Base-by-base conservation (phyloP, 2,888 invertebrate species). In the Homarus gammarus region DNA sequence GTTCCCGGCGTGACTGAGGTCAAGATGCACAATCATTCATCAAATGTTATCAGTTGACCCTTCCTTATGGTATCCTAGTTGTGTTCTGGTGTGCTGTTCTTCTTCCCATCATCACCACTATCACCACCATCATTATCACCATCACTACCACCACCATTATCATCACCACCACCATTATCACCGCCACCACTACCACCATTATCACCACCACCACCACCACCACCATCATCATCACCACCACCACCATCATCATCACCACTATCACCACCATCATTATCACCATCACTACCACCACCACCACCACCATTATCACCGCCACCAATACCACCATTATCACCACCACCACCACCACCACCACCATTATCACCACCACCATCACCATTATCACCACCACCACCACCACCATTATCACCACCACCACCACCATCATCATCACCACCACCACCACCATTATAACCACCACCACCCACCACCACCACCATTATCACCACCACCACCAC, bases 381-480 rank as follows among this genome's bases (percentile, higher is more conserved):
- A 22, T 22, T 1, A 56, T 0, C 1, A 56, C 56, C 56, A 56
- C 56, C 68, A 68, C 22, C 68, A 68, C 1, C 68, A 68, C 68
- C 22, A 64, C 64, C 64, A 64, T 31, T 18, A 64, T 18, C 64
- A 64, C 64, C 64, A 64, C 64, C 64, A 64, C 64, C 56, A 56
- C 56, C 56, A 56, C 56, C 56, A 56, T 5, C 68, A 68, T 33
- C 2, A 12, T 12, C 68, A 2, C 68, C 12, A 12, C 36, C 72
- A 72, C 72, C 2, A 27, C 6, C 36, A 1, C 72, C 27, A 27
- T 33, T 2, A 38, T 2, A 36, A 72, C 72, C n/a, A n/a, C n/a
- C n/a, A n/a, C n/a, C n/a, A n/a, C n/a, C n/a, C 72, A 72, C 72
- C 72, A 72, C 33, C 33, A 33, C 8, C 72, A 72, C 72, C 36